Percentiles rank a stretch among this genome's conserved stretches.
Conservation (phyloP, 2,797 vertebrate genomes). For the Orientallactaga sibirica region DNA sequence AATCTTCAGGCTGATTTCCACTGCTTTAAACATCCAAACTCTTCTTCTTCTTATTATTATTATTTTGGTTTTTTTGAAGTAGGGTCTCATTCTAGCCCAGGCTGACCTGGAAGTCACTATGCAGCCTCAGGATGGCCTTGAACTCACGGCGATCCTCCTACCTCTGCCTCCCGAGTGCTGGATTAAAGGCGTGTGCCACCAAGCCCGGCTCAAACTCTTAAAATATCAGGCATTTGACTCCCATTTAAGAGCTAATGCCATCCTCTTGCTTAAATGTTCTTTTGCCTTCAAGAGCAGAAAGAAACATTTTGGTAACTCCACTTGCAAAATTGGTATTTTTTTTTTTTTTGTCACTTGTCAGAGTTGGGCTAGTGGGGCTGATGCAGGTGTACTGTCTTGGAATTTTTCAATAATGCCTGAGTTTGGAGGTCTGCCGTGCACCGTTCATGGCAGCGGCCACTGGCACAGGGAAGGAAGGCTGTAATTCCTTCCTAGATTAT, state of each 20-base stretch:
- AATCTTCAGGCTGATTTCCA: neutral
- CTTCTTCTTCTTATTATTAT: neutral
- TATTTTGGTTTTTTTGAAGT: too few species aligned
- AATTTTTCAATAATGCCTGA: neutral
- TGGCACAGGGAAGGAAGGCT: accelerated
- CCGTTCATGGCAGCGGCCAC: neutral
- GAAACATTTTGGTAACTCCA: neutral
- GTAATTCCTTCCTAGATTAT: neutral
- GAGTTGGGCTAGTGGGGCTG: neutral
- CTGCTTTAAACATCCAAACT: neutral
- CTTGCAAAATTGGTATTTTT: neutral
- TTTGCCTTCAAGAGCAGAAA: neutral
- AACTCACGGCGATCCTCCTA: too few species aligned
- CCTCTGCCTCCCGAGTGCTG: too few species aligned
- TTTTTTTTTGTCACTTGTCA: neutral
- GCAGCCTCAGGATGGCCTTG: too few species aligned
- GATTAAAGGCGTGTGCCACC: too few species aligned
- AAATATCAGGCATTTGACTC: neutral
- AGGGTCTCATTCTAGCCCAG: too few species aligned
- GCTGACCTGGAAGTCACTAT: too few species aligned
- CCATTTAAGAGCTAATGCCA: neutral
- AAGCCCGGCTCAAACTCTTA: neutral
- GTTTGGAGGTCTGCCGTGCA: neutral
- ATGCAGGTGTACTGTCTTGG: neutral
- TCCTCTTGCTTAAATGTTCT: neutral